A percentile compares a stretch with the other conserved stretches of the same genome.
Conservation (phyloP, 23 tunicate species). For the Ciona savignyi region DNA sequence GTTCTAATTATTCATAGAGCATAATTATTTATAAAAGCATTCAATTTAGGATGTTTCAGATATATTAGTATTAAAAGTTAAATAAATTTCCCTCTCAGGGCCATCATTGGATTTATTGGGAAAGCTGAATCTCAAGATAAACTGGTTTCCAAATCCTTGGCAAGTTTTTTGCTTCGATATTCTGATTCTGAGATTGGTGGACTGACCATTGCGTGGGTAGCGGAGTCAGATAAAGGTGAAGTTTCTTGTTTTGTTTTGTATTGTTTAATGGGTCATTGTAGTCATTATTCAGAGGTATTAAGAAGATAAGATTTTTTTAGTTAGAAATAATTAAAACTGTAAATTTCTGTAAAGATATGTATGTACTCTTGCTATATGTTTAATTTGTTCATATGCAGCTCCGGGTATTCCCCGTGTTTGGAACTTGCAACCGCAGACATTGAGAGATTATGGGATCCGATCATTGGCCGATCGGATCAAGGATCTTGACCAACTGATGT, state of each 20-base stretch:
- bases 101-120: conserved; percentile 87
- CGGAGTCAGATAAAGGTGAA: conserved; percentile 58
- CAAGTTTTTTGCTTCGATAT: conserved; percentile 82
- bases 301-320: no score
- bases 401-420: conserved; percentile 56
- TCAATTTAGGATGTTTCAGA: not conserved
- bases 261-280: no score
- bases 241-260: not conserved
- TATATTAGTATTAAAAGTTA: no score
- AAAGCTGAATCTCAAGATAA: conserved; percentile 86
- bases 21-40: not conserved
- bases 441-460: conserved; percentile 78
- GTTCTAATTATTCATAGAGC: not conserved
- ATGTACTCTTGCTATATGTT: no score
- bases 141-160: conserved; percentile 60
- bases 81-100: conserved; percentile 20
- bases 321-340: no score
- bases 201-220: conserved; percentile 93
- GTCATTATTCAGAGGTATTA: no score
- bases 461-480: conserved; percentile 89
- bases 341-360: no score
- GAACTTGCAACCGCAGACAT: conserved; percentile 91
- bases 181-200: conserved; percentile 97
- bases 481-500: conserved; percentile 87
- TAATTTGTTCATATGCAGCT: no score